phyloP scores from a whole-genome alignment of 2,888 invertebrate species.

The Phrixothrix hirtus region DNA sequence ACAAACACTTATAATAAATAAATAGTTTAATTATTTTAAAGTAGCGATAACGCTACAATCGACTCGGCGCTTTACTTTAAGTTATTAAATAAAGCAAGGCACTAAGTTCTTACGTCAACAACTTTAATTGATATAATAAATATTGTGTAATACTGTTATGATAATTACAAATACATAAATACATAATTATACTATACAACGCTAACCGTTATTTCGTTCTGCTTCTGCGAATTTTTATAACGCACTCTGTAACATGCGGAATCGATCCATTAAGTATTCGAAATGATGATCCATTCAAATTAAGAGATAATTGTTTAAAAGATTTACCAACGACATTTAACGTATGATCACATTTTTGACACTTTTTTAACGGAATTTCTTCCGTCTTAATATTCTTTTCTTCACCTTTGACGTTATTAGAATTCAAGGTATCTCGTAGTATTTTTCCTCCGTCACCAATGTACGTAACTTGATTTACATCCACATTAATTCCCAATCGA shows the following conservation, averaged over 20 bases:
- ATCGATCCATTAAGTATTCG: no score
- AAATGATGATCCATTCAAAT: background rate
- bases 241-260: background rate
- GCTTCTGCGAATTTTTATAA: background rate
- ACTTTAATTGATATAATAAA: no score
- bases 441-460: slow-evolving; percentile 32
- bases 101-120: no score
- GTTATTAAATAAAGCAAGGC: no score
- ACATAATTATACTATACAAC: no score
- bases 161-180: no score
- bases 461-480: slow-evolving; percentile 22
- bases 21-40: no score
- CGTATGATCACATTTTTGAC: background rate
- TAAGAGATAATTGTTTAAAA: background rate
- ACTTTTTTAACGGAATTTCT: background rate
- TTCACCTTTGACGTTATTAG: background rate
- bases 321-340: background rate
- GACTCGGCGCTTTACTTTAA: no score
- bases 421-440: background rate
- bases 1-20: no score
- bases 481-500: slow-evolving; percentile 23
- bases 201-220: no score
- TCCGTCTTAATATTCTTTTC: background rate
- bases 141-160: no score
- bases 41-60: no score